A percentile compares a stretch with the other conserved stretches of the same genome.
Evolutionary conservation across 23 tunicate species (phyloP).

Genomic region (Trididemnum clinides): DNA sequence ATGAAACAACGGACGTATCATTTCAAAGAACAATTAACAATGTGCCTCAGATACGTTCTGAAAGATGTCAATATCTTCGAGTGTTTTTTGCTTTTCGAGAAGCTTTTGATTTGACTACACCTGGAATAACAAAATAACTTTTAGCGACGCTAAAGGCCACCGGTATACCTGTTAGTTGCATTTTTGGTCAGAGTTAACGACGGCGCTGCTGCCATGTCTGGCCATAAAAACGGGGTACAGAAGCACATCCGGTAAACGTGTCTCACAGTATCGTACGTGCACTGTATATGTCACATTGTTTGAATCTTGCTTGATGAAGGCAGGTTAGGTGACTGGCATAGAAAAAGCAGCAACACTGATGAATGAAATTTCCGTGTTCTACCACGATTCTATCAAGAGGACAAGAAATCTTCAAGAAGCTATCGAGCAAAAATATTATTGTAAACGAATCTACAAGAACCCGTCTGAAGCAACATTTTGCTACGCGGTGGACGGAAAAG

Average conservation of each 20-base stretch:
- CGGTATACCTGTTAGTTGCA: neutral
- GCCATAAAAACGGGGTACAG: neutral
- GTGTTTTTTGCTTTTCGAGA: too few species aligned
- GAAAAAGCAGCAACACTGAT: neutral
- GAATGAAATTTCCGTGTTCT: neutral
- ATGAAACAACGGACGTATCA: neutral
- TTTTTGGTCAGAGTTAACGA: too few species aligned
- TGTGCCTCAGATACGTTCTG: neutral
- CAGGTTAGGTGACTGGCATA: neutral
- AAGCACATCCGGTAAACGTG: neutral
- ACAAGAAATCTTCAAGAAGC: neutral
- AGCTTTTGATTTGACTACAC: neutral
- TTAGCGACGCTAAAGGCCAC: too few species aligned
- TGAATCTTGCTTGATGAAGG: neutral
- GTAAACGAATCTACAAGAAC: neutral
- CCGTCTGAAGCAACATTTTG: too few species aligned
- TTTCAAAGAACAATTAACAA: conserved; percentile 2
- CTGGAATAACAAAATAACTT: neutral
- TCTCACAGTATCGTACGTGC: neutral
- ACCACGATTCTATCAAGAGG: neutral
- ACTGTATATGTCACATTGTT: neutral
- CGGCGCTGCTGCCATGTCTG: too few species aligned
- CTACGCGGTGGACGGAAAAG: neutral
- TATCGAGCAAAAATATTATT: neutral
- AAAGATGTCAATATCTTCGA: too few species aligned